Base-by-base conservation (phyloP, 2,113 vertebrate species). In the Oryzias woworae region DNA sequence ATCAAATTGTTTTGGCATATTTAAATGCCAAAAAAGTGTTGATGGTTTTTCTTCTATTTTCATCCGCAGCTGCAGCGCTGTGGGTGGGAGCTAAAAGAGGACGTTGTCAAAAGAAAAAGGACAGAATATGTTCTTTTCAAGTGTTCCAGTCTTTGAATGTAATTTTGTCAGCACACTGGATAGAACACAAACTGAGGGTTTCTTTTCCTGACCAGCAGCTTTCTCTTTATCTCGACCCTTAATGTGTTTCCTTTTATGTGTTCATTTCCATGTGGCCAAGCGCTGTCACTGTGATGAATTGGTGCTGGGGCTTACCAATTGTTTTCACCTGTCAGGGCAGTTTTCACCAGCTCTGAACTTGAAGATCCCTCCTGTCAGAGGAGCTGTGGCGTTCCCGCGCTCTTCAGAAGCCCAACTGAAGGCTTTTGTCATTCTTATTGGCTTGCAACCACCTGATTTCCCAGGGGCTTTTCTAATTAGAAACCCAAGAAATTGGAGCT, bases 271-370 rank as follows among this genome's bases (percentile, higher is more conserved):
- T 48, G 73, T 75, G 81, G 80, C 82, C 75, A 79, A 78, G 72
- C 66, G 63, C 88, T 91, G 90, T 89, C 90, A 90, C 75, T 76
- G 75, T 92, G 90, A 91, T 86, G 75, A 91, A 91, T 89, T 80
- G 77, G 82, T 78, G 82, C 79, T 81, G 80, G 82, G 76, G 45
- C 72, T 43, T 74, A 82, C 73, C 88, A 80, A 84, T 87, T 88
- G 85, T 85, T 88, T 85, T 85, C 78, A 82, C 79, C 85, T 47
- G 52, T 79, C 45, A 15, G 75, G 81, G 79, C 78, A 83, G 85
- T 74, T 83, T 80, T 81, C 62, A 76, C 73, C 82, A 49, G 59
- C 76, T 86, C 83, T 78, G 73, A 88, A 84, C 85, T 76, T 68
- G 85, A 82, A 85, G 48, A 58, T 86, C 75, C 61, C 77, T 67